Evolutionary conservation across 2,888 invertebrate species (phyloP).

Genomic region (Dilophus febrilis): DNA sequence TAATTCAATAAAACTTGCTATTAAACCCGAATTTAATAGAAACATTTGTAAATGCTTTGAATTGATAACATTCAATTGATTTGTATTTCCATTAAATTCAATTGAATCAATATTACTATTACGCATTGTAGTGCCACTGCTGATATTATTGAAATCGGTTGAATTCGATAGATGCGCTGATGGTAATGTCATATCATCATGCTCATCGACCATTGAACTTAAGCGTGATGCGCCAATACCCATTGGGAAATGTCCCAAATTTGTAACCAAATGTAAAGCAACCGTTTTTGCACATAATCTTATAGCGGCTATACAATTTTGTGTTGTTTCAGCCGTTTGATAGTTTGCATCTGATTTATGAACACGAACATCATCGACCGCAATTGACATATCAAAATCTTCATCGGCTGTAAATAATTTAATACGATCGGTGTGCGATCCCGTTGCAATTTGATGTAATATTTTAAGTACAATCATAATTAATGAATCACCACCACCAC

Average conservation of each 20-base stretch:
- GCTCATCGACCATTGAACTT: constrained; percentile 79
- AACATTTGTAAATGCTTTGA: constrained; percentile 72
- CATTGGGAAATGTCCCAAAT: constrained; percentile 89
- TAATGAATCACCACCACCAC: constrained; percentile 29
- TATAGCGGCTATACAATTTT: constrained; percentile 37
- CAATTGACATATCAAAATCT: constrained; percentile 28
- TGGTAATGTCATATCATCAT: constrained; percentile 52
- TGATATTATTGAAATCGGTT: too few relatives aligned
- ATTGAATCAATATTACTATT: constrained; percentile 19
- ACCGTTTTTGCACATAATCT: constrained; percentile 38
- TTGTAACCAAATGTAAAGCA: constrained; percentile 74
- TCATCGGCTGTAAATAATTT: constrained; percentile 25
- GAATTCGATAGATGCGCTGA: not conserved
- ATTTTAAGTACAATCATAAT: constrained; percentile 60
- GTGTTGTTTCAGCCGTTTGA: constrained; percentile 29
- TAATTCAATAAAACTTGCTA: constrained; percentile 78
- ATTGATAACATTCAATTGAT: constrained; percentile 45
- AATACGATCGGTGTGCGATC: constrained; percentile 22
- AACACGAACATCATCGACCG: constrained; percentile 21
- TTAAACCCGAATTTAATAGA: constrained; percentile 64
- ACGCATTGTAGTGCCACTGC: not conserved
- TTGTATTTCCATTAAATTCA: constrained; percentile 57
- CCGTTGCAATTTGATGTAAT: constrained; percentile 25
- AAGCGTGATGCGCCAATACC: constrained; percentile 75
- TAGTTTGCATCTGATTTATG: constrained; percentile 19